Evolutionary conservation across 2,113 vertebrate genomes (phyloP), one percentile per base, ranked within the genome.

Genomic region (Tupaia chinensis): DNA sequence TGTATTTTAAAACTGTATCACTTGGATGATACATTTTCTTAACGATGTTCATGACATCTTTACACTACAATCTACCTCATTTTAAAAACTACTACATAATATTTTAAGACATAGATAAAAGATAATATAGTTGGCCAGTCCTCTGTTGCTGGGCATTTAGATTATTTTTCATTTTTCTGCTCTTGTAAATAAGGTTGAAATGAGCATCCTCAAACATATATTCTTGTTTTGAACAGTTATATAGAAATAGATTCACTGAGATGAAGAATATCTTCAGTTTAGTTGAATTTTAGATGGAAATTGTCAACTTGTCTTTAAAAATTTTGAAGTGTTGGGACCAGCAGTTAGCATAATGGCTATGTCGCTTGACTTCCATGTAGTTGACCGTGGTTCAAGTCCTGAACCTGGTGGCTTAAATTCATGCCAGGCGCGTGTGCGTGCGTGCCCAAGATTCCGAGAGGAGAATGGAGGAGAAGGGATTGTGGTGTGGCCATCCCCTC

Each of bases 161-260:
- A 69, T 96, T 89, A 7, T 61, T 95, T 81, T 15, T 69, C 53
- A 82, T 78, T 89, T 96, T 96, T 95, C 84, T 89, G 53, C 53
- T 93, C 17, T 84, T 80, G 66, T 73, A 60, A 87, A 83, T 97
- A 85, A 93, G 66, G 58, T 72, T 61, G 12, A 97, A 88, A 66
- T 68, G 25, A 80, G 60, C 27, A 69, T 32, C 27, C 32, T 69
- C 84, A 91, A 82, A 93, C 53, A 56, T 77, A 82, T 8, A 34
- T 90, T 27, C 87, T 60, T 70, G 74, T 72, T 60, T 58, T 78
- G n/a, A 58, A 72, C 60, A 77, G 34, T 60, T 70, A 65, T 56
- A 66, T 54, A 27, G 16, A 80, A 74, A 29, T 93, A 5, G 13
- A 77, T 16, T 77, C 81, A n/a, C 44, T 86, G 69, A 19, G 86